phyloP scores from a whole-genome alignment of 2,797 vertebrate species.

The Rallus crepitans region DNA sequence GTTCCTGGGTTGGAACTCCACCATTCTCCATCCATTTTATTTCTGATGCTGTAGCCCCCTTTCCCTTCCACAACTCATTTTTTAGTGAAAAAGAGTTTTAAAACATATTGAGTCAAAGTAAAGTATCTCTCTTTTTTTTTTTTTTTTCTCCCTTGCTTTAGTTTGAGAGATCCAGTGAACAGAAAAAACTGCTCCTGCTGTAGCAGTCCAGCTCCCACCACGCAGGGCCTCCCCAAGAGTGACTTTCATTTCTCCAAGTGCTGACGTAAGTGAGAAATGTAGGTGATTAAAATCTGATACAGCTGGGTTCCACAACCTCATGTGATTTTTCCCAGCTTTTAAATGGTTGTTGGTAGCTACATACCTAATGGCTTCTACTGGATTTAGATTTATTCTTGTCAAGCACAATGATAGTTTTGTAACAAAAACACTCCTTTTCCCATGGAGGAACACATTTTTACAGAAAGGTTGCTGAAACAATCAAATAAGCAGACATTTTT shows the following conservation, averaged over 20 bases:
- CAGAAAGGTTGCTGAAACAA: neutral
- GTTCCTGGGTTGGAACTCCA: neutral
- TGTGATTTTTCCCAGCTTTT: neutral
- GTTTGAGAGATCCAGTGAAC: neutral
- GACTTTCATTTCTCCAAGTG: neutral
- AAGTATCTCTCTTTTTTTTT: neutral
- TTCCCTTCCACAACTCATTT: neutral
- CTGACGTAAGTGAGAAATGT: neutral
- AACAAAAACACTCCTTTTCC: neutral
- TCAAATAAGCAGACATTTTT: neutral
- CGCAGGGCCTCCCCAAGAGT: neutral
- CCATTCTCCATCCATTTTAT: neutral
- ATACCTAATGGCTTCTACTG: neutral
- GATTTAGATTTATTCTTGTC: neutral
- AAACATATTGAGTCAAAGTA: neutral
- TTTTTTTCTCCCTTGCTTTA: neutral
- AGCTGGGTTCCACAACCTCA: neutral
- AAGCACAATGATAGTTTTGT: neutral
- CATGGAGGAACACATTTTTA: neutral
- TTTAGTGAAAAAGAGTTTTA: neutral
- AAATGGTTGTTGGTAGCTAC: neutral
- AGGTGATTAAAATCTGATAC: neutral
- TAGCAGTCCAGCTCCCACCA: neutral
- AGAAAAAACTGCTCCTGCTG: rapidly evolving
- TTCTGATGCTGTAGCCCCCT: neutral